Evolutionary conservation across 2,888 invertebrate species (phyloP).

Genomic region (Eupithecia subfuscata): DNA sequence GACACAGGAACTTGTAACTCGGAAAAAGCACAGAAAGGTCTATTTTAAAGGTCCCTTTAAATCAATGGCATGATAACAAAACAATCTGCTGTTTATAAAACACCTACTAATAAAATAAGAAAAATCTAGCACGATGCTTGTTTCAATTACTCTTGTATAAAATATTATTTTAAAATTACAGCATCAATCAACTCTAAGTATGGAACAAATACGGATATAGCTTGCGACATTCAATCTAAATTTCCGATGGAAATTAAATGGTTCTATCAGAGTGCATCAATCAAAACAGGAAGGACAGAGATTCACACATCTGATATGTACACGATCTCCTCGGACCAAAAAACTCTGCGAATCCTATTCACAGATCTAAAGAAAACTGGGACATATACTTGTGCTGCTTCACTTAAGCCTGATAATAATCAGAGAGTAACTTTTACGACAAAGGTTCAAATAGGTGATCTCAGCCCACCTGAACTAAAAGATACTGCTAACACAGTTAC

Average conservation of each 20-base stretch:
- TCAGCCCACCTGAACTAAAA: constrained; percentile 22
- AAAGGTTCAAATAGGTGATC: constrained; percentile 25
- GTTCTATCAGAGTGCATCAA: constrained; percentile 22
- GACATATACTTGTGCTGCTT: constrained; percentile 39
- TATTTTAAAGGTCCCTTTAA: too few species aligned
- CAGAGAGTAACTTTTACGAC: constrained; percentile 22
- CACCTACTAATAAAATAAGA: background rate
- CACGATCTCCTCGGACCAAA: constrained; percentile 28
- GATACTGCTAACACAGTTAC: background rate
- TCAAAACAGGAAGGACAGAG: background rate
- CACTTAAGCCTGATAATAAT: constrained; percentile 13
- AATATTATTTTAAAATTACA: constrained; percentile 15
- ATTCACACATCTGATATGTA: constrained; percentile 26
- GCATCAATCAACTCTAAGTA: constrained; percentile 24
- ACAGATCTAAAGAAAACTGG: constrained; percentile 33
- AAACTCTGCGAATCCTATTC: constrained; percentile 29
- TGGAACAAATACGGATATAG: constrained; percentile 23
- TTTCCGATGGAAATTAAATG: constrained; percentile 33
- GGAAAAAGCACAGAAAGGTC: too few species aligned
- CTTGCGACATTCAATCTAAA: constrained; percentile 34
- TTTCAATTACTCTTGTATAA: background rate
- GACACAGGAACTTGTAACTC: too few species aligned
- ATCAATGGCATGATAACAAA: background rate
- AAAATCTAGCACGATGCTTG: background rate
- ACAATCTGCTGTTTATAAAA: background rate